Base-by-base conservation (phyloP, 2,113 vertebrate species). In the Perca fluviatilis region DNA sequence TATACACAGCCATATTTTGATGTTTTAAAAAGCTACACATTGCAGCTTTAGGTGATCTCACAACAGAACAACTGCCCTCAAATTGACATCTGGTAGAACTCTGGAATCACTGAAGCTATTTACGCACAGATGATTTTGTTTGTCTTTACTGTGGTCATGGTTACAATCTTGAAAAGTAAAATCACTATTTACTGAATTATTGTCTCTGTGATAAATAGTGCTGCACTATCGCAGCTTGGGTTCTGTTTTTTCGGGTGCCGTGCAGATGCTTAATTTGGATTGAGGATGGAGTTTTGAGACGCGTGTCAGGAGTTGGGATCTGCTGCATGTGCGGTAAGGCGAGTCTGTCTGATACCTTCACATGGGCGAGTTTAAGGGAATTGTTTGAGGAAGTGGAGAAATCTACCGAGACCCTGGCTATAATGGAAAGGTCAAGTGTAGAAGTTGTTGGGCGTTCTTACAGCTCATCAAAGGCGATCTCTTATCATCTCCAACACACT, bases 371-470 rank as follows among this genome's bases (percentile, higher is more conserved):
- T 87, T 88, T 62, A 77, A 74, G 74, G 57, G 54, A 83, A 83
- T 69, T 54, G 77, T 85, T 89, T 84, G 54, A 84, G 89, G 87
- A 92, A 92, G 83, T 51, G 67, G 77, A 80, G 53, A 80, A 77
- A 79, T 83, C 80, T 79, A 62, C 46, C 11, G 83, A 86, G 85
- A 69, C 84, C 73, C 6, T 13, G 61, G 58, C 73, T 76, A 6
- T 83, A 81, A 89, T 69, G 81, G 61, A 77, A 86, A 94, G 93
- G 92, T 95, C 91, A 94, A 94, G 90, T 93, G 88, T 90, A 90
- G 90, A 85, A 89, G 88, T 88, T 89, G 83, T 90, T 66, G 74
- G 86, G 63, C 82, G 64, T 90, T 87, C 80, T 77, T 69, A 9
- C 23, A 69, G 79, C 87, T 93, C 91, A 93, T 94, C 56, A 71